These are phyloP conservation scores for Stercorarius parasiticus DNA, from an alignment of 2,113 vertebrate species.

Conservation along the genomic window DNA sequence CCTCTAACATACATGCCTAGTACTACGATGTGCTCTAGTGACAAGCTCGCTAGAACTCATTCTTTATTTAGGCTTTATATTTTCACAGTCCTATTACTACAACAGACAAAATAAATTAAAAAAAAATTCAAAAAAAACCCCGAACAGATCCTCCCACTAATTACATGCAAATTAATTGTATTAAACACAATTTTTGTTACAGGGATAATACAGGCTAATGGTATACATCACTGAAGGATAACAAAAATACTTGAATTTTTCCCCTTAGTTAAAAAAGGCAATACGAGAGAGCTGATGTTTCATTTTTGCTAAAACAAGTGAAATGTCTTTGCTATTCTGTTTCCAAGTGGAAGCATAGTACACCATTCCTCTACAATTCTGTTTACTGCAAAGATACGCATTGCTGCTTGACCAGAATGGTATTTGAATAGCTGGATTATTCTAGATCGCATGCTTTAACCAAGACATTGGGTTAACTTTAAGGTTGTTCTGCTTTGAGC, in stretches of 20 bases:
- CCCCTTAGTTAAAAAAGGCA: background rate
- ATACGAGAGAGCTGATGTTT: background rate
- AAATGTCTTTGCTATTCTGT: background rate
- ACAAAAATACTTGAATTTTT: background rate
- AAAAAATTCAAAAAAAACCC: background rate
- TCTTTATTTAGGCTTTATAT: background rate
- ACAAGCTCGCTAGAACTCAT: background rate
- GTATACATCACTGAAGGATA: background rate
- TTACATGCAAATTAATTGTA: background rate
- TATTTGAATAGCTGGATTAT: background rate
- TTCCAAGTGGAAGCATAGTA: background rate
- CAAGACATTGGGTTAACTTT: background rate
- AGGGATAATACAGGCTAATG: background rate
- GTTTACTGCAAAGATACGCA: background rate
- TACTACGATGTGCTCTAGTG: background rate
- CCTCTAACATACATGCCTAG: background rate
- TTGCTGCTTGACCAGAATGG: background rate
- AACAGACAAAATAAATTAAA: background rate
- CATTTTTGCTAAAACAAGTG: background rate
- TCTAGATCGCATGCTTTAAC: background rate
- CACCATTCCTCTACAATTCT: background rate
- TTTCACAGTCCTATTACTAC: background rate
- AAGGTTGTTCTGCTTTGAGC: background rate
- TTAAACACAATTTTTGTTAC: background rate
- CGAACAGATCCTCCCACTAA: background rate